phyloP scores from a whole-genome alignment of 2,888 invertebrate species.

The Mythimna albipuncta region DNA sequence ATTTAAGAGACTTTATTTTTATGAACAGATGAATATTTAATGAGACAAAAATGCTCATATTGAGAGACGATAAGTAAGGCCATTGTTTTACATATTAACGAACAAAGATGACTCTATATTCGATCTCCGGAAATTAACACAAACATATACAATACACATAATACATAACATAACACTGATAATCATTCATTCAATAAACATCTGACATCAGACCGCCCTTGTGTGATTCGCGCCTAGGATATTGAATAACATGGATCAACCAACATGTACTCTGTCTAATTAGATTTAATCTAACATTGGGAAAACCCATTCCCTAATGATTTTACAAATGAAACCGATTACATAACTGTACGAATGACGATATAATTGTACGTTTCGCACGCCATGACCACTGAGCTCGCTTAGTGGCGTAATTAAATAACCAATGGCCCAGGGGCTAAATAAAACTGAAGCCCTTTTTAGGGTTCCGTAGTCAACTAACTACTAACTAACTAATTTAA shows the following conservation, averaged over 20 bases:
- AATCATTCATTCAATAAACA: constrained; percentile 21
- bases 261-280: constrained; percentile 22
- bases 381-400: background rate
- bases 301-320: background rate
- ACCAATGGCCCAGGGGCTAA: too few relatives aligned
- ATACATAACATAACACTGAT: constrained; percentile 13
- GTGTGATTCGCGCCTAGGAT: background rate
- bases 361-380: constrained; percentile 5
- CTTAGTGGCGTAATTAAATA: too few relatives aligned
- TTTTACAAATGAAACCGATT: background rate
- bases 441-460: too few relatives aligned
- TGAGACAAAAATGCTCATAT: background rate
- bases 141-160: constrained; percentile 9
- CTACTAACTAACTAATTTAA: too few relatives aligned
- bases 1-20: background rate
- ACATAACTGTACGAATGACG: background rate
- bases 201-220: constrained; percentile 11
- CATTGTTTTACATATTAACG: background rate
- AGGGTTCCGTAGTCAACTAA: too few relatives aligned
- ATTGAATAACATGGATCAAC: constrained; percentile 10
- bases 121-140: constrained; percentile 2
- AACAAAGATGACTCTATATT: background rate
- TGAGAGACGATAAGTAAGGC: background rate
- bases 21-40: background rate
- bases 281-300: constrained; percentile 15